Percentiles rank a stretch among this genome's conserved stretches.
Conservation (phyloP, 2,113 vertebrate genomes). For the Montifringilla adamsi region DNA sequence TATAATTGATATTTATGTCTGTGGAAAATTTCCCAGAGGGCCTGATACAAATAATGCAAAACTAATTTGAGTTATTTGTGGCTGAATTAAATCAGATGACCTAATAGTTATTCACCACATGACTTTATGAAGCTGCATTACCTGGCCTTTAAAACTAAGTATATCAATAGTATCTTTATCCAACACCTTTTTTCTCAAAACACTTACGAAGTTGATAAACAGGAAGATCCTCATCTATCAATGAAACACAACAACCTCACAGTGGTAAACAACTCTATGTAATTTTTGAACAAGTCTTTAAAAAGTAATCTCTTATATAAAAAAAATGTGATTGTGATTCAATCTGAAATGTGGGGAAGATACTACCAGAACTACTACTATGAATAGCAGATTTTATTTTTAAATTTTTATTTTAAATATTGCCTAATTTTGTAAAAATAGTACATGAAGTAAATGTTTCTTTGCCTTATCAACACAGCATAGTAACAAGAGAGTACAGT, state of each 20-base stretch:
- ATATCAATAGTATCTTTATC: neutral
- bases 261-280: neutral
- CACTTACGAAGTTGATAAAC: neutral
- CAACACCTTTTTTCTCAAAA: neutral
- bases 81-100: constrained; percentile 23
- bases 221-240: neutral
- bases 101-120: neutral
- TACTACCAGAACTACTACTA: neutral
- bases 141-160: neutral
- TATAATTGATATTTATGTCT: constrained; percentile 43
- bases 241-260: neutral
- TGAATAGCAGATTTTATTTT: neutral
- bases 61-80: constrained; percentile 33
- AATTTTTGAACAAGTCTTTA: neutral
- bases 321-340: neutral
- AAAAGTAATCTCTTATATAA: neutral
- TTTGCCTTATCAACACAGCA: neutral
- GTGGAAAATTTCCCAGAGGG: neutral
- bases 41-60: constrained; percentile 14
- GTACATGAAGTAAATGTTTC: neutral
- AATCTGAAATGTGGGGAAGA: neutral
- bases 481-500: neutral
- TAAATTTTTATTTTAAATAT: neutral
- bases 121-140: neutral
- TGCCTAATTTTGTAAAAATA: neutral